A percentile compares a stretch with the other conserved stretches of the same genome.
Conservation (phyloP, 1,140 invertebrate species). For the Drosophila tsacasi region DNA sequence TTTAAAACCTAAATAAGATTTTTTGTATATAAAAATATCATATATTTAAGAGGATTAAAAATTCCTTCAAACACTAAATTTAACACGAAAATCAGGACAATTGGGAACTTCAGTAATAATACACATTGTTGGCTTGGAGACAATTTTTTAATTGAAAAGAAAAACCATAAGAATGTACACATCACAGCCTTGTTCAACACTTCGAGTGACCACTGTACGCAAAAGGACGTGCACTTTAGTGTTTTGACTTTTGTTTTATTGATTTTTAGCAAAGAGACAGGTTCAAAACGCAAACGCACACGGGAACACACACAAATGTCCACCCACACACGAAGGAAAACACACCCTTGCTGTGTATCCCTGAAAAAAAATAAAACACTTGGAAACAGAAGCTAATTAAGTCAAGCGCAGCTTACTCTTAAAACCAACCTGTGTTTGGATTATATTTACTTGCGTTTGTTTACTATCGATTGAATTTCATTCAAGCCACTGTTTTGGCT, state of each 20-base stretch:
- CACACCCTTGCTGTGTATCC: slow-evolving; percentile 75
- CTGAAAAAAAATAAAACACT: slow-evolving; percentile 35
- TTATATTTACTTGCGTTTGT: not conserved
- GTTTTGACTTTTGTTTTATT: slow-evolving; percentile 63
- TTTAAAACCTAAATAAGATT: too few species aligned
- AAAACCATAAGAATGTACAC: too few species aligned
- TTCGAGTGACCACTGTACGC: not conserved
- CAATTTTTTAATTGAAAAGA: not conserved
- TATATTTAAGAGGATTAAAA: not conserved
- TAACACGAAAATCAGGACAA: not conserved
- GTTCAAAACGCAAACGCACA: slow-evolving; percentile 44
- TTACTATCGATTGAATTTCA: not conserved
- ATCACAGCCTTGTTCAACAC: not conserved
- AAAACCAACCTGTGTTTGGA: slow-evolving; percentile 16
- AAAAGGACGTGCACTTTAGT: slow-evolving; percentile 45
- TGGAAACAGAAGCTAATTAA: slow-evolving; percentile 29
- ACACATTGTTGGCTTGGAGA: not conserved
- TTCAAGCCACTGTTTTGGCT: not conserved
- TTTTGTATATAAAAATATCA: too few species aligned
- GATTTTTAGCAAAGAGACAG: slow-evolving; percentile 60
- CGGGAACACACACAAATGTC: slow-evolving; percentile 6
- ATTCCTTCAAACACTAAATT: not conserved
- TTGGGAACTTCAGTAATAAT: not conserved
- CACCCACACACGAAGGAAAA: slow-evolving; percentile 43
- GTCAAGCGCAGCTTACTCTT: slow-evolving; percentile 5